Conservation (phyloP, 2,888 invertebrate genomes). For the Trichopria drosophilae region DNA sequence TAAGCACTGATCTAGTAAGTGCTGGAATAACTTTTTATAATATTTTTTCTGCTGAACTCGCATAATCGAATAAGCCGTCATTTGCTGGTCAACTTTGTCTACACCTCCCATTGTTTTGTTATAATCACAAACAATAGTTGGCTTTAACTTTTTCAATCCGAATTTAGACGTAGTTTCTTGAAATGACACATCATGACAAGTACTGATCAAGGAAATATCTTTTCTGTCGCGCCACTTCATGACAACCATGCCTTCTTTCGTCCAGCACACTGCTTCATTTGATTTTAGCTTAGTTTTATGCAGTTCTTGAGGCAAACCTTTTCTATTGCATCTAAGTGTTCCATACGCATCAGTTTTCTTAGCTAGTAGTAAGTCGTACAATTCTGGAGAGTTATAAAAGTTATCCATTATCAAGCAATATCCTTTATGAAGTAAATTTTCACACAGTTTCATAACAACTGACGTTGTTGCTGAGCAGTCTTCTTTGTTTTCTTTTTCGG, state of each 20-base stretch:
- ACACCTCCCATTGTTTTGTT: conserved; percentile 3
- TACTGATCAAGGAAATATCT: conserved; percentile 1
- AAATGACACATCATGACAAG: conserved; percentile 1
- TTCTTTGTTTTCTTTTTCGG: neutral
- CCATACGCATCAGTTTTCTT: conserved; percentile 4
- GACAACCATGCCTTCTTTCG: neutral
- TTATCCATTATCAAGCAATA: conserved; percentile 3
- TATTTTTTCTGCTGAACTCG: neutral
- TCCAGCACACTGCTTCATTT: neutral
- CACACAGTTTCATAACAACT: neutral
- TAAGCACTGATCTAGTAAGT: conserved; percentile 2
- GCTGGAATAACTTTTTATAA: conserved; percentile 4
- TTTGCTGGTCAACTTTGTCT: no score
- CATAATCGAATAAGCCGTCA: no score
- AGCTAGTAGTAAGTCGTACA: neutral
- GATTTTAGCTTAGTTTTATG: neutral
- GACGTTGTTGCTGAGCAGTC: neutral
- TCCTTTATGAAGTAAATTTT: conserved; percentile 1
- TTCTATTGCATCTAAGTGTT: conserved; percentile 1
- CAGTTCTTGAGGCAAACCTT: neutral
- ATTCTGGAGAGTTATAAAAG: conserved; percentile 1
- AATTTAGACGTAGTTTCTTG: neutral
- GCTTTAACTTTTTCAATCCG: neutral
- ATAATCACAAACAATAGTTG: neutral
- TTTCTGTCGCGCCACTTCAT: conserved; percentile 1